Conservation (phyloP, 37 sponge, comb jelly and placozoan genomes). For the Eunapius fragilis region DNA sequence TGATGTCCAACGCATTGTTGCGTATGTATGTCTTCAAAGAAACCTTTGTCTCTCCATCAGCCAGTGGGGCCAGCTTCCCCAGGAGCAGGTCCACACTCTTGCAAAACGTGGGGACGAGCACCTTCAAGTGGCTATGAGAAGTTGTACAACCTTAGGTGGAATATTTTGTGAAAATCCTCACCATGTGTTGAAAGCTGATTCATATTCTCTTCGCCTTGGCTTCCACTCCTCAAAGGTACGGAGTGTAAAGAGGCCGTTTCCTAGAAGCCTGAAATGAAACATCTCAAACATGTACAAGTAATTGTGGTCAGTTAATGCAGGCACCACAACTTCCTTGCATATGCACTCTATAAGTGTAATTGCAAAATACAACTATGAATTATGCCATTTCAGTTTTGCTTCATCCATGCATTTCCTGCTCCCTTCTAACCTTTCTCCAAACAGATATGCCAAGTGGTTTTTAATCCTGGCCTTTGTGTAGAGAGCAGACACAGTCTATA, state of each 20-base stretch:
- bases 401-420: too few relatives aligned
- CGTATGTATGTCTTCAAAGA: background rate
- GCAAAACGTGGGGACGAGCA: background rate
- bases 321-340: too few relatives aligned
- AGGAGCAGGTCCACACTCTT: background rate
- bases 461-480: too few relatives aligned
- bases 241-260: background rate
- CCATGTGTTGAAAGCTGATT: slow-evolving; percentile 1
- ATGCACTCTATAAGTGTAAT: too few relatives aligned
- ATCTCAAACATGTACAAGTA: too few relatives aligned
- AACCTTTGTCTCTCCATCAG: background rate
- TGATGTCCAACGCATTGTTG: background rate
- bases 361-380: too few relatives aligned
- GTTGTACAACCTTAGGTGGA: too few relatives aligned
- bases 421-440: too few relatives aligned
- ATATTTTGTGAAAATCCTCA: background rate
- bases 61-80: background rate
- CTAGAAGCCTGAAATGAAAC: background rate
- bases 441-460: too few relatives aligned
- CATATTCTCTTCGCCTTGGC: slow-evolving; percentile 2
- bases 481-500: too few relatives aligned
- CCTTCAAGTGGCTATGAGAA: background rate
- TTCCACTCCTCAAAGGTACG: slow-evolving; percentile 1
- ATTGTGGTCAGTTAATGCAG: too few relatives aligned
- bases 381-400: too few relatives aligned